These are phyloP conservation scores for Tromatobia lineatoria DNA, from an alignment of 2,888 invertebrate genomes.

Conservation along the genomic window DNA sequence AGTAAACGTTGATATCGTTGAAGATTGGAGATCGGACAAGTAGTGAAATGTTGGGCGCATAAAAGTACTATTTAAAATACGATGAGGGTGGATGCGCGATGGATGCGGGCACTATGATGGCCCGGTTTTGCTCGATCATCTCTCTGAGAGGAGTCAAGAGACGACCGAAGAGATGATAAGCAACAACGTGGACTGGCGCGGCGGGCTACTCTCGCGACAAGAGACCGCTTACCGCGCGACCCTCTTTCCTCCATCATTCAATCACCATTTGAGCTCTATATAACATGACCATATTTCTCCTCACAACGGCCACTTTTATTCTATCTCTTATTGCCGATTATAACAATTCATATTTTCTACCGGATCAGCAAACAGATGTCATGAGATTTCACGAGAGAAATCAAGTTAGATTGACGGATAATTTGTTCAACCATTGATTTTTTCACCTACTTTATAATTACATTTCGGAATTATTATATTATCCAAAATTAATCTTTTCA, in stretches of 20 bases:
- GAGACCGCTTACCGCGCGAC: conserved; percentile 24
- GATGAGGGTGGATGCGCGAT: not conserved
- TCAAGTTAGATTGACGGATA: too few species aligned
- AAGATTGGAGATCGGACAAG: too few species aligned
- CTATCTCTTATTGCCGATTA: not conserved
- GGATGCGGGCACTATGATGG: conserved; percentile 7
- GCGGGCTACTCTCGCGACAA: not conserved
- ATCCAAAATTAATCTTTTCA: too few species aligned
- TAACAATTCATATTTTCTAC: not conserved
- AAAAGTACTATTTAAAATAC: not conserved
- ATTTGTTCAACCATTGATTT: too few species aligned
- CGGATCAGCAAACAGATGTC: not conserved
- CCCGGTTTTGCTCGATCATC: not conserved
- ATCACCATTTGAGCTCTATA: conserved; percentile 11
- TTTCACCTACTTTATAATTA: too few species aligned
- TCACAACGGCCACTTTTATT: not conserved
- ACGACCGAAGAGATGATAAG: conserved; percentile 17
- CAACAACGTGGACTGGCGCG: not conserved
- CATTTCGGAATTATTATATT: too few species aligned
- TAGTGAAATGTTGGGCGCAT: not conserved
- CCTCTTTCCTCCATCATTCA: conserved; percentile 31
- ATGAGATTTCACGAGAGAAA: too few species aligned
- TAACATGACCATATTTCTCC: not conserved
- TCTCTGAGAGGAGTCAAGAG: conserved; percentile 17
- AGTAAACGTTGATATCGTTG: not conserved